These are phyloP conservation scores for Bathynomus jamesi DNA, from an alignment of 1,140 invertebrate genomes.

Conservation along the genomic window DNA sequence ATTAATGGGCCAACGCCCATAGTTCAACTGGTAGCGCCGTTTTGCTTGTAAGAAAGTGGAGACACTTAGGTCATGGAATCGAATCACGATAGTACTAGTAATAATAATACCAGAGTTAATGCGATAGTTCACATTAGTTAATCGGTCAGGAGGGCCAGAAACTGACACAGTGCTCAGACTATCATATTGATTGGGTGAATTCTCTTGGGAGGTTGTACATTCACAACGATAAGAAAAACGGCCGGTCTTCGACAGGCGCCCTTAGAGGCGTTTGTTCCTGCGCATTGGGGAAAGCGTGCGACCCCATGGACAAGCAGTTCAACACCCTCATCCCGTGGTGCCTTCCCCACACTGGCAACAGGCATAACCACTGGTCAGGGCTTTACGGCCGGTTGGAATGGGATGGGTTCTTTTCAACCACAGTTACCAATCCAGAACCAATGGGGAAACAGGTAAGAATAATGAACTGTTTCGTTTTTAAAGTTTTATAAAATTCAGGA, in stretches of 20 bases:
- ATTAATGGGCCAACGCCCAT: too few species aligned
- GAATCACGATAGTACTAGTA: too few species aligned
- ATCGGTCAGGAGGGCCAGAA: too few species aligned
- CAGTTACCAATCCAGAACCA: conserved; percentile 71
- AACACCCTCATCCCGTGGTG: conserved; percentile 86
- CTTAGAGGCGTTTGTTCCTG: conserved; percentile 73
- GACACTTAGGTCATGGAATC: too few species aligned
- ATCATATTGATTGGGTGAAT: too few species aligned
- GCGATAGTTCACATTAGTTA: too few species aligned
- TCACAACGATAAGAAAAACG: conserved; percentile 62
- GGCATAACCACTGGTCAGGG: conserved; percentile 77
- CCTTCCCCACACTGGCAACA: conserved; percentile 74
- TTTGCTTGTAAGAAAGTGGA: too few species aligned
- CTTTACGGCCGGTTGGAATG: conserved; percentile 68
- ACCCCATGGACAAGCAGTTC: conserved; percentile 65
- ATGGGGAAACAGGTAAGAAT: conserved; percentile 72
- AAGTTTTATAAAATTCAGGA: background rate
- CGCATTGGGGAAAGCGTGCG: conserved; percentile 55
- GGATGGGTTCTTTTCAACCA: conserved; percentile 82
- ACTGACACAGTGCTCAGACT: too few species aligned
- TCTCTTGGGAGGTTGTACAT: conserved; percentile 50
- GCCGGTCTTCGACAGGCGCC: conserved; percentile 50
- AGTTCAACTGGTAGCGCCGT: too few species aligned
- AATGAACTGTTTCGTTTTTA: background rate
- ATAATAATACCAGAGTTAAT: too few species aligned